phyloP scores from a whole-genome alignment of 2,113 vertebrate species.

The Pholis gunnellus region DNA sequence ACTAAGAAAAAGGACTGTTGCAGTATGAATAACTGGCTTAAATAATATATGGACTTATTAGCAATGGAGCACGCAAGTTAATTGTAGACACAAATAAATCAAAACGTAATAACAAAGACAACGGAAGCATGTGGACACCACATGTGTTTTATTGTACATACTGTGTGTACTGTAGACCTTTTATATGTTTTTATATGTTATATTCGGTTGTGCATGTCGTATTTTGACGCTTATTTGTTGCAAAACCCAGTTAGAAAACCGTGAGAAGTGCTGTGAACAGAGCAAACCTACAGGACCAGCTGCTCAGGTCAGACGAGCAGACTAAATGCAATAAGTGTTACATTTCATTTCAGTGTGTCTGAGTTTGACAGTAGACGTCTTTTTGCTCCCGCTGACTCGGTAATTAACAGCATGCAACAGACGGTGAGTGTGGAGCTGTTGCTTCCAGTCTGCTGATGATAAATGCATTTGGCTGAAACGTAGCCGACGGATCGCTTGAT shows the following conservation, averaged over 20 bases:
- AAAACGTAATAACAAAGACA: background rate
- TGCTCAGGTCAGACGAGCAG: background rate
- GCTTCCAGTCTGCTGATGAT: background rate
- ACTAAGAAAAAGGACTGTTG: background rate
- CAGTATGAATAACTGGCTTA: background rate
- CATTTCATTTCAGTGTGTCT: background rate
- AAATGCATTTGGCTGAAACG: constrained; percentile 9
- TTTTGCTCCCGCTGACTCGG: background rate
- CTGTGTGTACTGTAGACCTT: background rate
- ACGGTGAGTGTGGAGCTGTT: background rate
- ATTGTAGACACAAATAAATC: background rate
- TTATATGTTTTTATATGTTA: background rate
- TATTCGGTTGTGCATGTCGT: background rate
- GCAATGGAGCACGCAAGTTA: background rate
- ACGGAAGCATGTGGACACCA: background rate
- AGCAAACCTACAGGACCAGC: background rate
- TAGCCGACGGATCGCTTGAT: constrained; percentile 16
- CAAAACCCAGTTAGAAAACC: background rate
- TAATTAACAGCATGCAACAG: background rate
- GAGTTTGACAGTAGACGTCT: too few relatives aligned
- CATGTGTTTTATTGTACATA: background rate
- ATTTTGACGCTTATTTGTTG: background rate
- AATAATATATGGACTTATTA: background rate
- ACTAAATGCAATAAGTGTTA: background rate
- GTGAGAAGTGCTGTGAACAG: too few relatives aligned